Conservation (phyloP, 92 coral and sea anemone species). For the Epizoanthus illoricatus region DNA sequence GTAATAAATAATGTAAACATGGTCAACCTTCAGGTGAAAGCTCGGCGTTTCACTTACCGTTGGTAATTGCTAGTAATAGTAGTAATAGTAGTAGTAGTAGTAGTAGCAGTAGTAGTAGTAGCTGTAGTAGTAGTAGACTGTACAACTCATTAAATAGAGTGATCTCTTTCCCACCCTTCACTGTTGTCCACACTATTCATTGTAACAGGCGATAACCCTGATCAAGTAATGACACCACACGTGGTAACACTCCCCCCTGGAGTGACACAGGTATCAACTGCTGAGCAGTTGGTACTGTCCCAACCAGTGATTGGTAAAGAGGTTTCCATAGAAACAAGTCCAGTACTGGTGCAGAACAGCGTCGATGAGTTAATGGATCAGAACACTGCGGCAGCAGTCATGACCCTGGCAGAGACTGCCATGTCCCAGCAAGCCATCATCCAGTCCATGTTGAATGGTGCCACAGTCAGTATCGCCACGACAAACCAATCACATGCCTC, state of each 20-base stretch:
- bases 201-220: slow-evolving; percentile 61
- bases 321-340: slow-evolving; percentile 90
- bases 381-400: slow-evolving; percentile 72
- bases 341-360: slow-evolving; percentile 69
- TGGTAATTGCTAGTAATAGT: background rate
- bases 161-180: background rate
- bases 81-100: slow-evolving; percentile 8
- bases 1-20: too few relatives aligned
- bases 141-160: too few relatives aligned
- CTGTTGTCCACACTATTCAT: background rate
- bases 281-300: slow-evolving; percentile 73
- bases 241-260: slow-evolving; percentile 55
- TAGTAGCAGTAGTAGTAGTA: background rate
- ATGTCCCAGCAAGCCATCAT: slow-evolving; percentile 79
- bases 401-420: slow-evolving; percentile 81
- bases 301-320: slow-evolving; percentile 90
- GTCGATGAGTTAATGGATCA: slow-evolving; percentile 62
- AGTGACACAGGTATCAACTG: slow-evolving; percentile 53
- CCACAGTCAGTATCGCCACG: slow-evolving; percentile 65
- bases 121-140: background rate
- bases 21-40: too few relatives aligned
- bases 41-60: too few relatives aligned
- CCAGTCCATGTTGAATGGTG: slow-evolving; percentile 83
- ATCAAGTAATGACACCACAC: slow-evolving; percentile 53
- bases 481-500: slow-evolving; percentile 56